A percentile compares a stretch with the other conserved stretches of the same genome.
Evolutionary conservation across 2,888 invertebrate genomes (phyloP).

Genomic region (Coremacera marginata): DNA sequence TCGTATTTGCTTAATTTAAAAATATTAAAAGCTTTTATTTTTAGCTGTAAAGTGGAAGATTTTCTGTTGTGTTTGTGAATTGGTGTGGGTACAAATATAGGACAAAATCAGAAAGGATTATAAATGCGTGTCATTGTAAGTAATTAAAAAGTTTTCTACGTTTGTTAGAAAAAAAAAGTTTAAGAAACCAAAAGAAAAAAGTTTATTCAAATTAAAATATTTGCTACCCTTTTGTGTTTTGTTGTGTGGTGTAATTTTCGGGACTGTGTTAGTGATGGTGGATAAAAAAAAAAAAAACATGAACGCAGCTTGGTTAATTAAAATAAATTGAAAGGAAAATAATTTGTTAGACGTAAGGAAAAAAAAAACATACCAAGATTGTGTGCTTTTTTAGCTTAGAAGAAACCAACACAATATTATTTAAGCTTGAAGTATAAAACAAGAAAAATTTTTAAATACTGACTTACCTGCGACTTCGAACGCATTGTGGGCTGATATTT

Average conservation of each 20-base stretch:
- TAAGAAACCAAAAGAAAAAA: background rate
- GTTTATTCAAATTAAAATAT: background rate
- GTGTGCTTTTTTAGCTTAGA: background rate
- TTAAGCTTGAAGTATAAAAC: background rate
- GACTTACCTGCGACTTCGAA: conserved; percentile 86
- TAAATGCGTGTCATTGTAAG: background rate
- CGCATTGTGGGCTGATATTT: conserved; percentile 88
- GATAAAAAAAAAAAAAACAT: background rate
- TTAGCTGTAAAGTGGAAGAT: too few relatives aligned
- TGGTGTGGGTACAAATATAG: background rate
- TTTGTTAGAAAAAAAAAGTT: background rate
- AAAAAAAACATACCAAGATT: background rate
- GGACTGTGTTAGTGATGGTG: background rate
- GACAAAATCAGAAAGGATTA: background rate
- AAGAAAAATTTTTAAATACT: background rate
- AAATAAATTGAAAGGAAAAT: conserved; percentile 8
- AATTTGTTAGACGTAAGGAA: background rate
- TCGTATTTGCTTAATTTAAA: background rate
- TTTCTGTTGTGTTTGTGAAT: background rate
- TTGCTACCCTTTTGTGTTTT: background rate
- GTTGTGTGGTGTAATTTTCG: background rate
- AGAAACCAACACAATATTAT: background rate
- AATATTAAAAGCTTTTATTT: too few relatives aligned
- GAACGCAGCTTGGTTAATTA: background rate
- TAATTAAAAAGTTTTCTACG: background rate